These are phyloP conservation scores for Polyergus mexicanus DNA, from an alignment of 1,140 invertebrate species.

Conservation along the genomic window DNA sequence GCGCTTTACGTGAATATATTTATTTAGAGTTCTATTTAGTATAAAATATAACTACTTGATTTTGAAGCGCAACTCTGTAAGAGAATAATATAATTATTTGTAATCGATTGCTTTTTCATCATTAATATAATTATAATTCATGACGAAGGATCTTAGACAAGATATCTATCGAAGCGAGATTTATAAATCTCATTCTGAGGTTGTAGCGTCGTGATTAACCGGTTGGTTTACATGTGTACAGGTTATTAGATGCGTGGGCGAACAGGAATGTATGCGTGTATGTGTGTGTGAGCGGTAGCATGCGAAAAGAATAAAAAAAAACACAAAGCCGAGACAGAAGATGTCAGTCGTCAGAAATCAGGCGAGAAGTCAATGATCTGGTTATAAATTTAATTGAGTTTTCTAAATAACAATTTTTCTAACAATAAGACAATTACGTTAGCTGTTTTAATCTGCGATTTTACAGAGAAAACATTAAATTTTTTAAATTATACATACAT, in stretches of 20 bases:
- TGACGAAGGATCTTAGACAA: conserved; percentile 42
- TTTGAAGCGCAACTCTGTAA: neutral
- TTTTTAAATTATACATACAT: neutral
- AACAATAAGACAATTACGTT: neutral
- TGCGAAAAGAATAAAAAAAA: conserved; percentile 69
- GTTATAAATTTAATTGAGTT: conserved; percentile 23
- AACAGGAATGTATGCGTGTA: conserved; percentile 64
- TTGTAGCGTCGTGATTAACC: conserved; percentile 71
- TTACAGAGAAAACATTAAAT: neutral
- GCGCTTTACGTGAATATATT: neutral
- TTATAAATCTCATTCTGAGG: conserved; percentile 58
- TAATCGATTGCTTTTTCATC: conserved; percentile 15
- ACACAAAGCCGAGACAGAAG: conserved; percentile 22
- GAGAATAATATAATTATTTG: neutral
- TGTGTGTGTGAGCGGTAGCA: conserved; percentile 50
- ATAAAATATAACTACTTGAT: neutral
- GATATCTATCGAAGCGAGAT: conserved; percentile 63
- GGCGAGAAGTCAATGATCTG: neutral
- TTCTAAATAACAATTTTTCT: neutral
- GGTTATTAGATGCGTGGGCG: conserved; percentile 74
- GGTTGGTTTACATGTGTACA: conserved; percentile 76
- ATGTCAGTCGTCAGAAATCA: conserved; percentile 60
- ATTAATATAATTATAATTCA: conserved; percentile 38
- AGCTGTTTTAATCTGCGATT: neutral
- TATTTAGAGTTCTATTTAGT: neutral